These are phyloP conservation scores for Erebia aethiops DNA, from an alignment of 2,888 invertebrate genomes.

Conservation along the genomic window DNA sequence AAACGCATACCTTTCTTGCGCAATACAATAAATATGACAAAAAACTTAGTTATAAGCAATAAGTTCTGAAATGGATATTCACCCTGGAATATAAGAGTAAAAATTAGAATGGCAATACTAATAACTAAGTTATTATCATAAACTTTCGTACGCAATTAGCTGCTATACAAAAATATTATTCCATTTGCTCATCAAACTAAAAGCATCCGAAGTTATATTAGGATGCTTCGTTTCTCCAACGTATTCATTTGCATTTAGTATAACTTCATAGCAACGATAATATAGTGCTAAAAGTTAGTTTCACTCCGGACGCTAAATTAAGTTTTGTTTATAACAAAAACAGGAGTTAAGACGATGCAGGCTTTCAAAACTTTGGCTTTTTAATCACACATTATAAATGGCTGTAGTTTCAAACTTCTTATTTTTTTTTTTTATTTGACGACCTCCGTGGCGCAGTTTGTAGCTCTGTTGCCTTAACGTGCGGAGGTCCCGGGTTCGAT, in stretches of 20 bases:
- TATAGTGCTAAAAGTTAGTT: constrained; percentile 23
- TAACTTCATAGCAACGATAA: constrained; percentile 22
- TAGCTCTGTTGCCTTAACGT: too few relatives aligned
- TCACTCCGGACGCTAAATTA: constrained; percentile 17
- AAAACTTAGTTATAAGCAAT: too few relatives aligned
- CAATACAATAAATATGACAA: too few relatives aligned
- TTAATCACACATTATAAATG: constrained; percentile 4
- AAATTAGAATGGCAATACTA: neutral
- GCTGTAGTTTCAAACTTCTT: neutral
- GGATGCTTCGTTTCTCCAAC: constrained; percentile 15
- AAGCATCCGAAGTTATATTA: constrained; percentile 13
- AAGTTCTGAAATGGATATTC: too few relatives aligned
- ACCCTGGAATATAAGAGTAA: too few relatives aligned
- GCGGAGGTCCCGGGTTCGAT: too few relatives aligned
- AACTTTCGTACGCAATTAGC: constrained; percentile 4
- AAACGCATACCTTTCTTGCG: too few relatives aligned
- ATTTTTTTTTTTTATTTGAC: too few relatives aligned
- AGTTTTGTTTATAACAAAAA: constrained; percentile 21
- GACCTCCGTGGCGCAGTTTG: too few relatives aligned
- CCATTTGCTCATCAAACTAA: constrained; percentile 4
- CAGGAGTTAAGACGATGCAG: constrained; percentile 9
- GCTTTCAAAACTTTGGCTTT: constrained; percentile 10
- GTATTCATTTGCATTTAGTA: constrained; percentile 25
- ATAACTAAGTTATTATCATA: neutral
- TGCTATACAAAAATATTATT: constrained; percentile 4